Evolutionary conservation across 2,113 vertebrate species (phyloP), one percentile per base, ranked within the genome.

Genomic region (Limnothrissa miodon): DNA sequence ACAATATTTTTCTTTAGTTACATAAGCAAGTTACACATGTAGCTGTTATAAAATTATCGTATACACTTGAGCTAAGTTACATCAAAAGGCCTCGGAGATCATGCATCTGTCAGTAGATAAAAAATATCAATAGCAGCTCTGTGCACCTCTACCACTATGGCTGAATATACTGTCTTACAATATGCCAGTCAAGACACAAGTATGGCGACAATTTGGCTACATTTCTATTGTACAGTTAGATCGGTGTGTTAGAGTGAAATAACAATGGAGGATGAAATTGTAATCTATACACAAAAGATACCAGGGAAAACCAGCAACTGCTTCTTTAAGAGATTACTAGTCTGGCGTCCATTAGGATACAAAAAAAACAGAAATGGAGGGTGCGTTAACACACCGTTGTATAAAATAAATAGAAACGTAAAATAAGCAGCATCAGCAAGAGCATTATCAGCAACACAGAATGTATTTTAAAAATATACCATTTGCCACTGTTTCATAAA

Each of bases 241-340:
- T 70, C 66, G 9, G 4, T 74, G 66, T 36, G 33, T 74, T 36
- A 36, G 17, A 29, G 29, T 17, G 9, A 74, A 33, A 74, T 39
- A 36, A 36, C 23, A 62, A 62, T 62, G 51, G 51, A 74, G 66
- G 66, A 74, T 36, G 66, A 74, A 74, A 56, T 56, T 23, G 66
- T 74, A 74, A 74, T 74, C 4, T 33, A 53, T 19, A 25, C 39
- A 59, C 45, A 79, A 45, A 86, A 39, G 11, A 11, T n/a, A 15
- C 3, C 10, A 13, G 48, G 42, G 51, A 81, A 42, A 42, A 42
- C 25, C 39, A 70, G 74, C 6, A 59, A 79, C 66, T 84, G 86
- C 85, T 83, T 87, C 85, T 90, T 85, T 88, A 86, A 88, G 86
- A 89, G 84, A 89, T 89, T 87, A 91, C 39, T 39, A 79, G 80